These are phyloP conservation scores for Papilio glaucus DNA, from an alignment of 1,140 invertebrate genomes.

Conservation along the genomic window DNA sequence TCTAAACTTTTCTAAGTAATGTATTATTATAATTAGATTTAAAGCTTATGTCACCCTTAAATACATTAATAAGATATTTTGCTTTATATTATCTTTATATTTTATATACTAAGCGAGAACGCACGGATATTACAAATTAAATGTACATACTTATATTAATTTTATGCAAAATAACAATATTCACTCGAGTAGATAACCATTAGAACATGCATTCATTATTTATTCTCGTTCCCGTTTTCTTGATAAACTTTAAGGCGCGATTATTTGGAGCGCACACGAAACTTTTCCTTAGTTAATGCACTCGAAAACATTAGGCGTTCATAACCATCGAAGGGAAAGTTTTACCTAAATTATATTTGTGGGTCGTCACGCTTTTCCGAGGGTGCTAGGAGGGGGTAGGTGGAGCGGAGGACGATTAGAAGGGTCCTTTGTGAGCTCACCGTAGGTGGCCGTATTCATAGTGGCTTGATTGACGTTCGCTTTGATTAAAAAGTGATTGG, in stretches of 20 bases:
- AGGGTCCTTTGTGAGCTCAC: slow-evolving; percentile 69
- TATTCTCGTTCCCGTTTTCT: not conserved
- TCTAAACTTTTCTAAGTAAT: not conserved
- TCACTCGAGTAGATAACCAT: slow-evolving; percentile 14
- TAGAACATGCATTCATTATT: slow-evolving; percentile 21
- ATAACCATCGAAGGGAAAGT: slow-evolving; percentile 72
- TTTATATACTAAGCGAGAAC: too few species aligned
- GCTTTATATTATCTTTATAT: too few species aligned
- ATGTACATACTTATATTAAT: not conserved
- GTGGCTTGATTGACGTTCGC: slow-evolving; percentile 37
- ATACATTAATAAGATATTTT: not conserved
- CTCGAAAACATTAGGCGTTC: slow-evolving; percentile 66
- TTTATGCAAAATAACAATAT: not conserved
- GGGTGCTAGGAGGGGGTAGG: slow-evolving; percentile 40
- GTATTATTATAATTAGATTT: not conserved
- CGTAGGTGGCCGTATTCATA: slow-evolving; percentile 72
- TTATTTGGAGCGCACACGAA: slow-evolving; percentile 42
- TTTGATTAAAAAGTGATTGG: slow-evolving; percentile 47
- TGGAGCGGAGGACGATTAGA: slow-evolving; percentile 69
- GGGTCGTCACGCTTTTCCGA: slow-evolving; percentile 80
- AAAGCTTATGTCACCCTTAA: not conserved
- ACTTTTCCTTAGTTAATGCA: slow-evolving; percentile 63
- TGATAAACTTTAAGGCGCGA: slow-evolving; percentile 40
- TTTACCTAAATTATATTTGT: slow-evolving; percentile 83
- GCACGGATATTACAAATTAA: not conserved